Conservation (phyloP, 2,113 vertebrate species). For the Clinocottus analis region DNA sequence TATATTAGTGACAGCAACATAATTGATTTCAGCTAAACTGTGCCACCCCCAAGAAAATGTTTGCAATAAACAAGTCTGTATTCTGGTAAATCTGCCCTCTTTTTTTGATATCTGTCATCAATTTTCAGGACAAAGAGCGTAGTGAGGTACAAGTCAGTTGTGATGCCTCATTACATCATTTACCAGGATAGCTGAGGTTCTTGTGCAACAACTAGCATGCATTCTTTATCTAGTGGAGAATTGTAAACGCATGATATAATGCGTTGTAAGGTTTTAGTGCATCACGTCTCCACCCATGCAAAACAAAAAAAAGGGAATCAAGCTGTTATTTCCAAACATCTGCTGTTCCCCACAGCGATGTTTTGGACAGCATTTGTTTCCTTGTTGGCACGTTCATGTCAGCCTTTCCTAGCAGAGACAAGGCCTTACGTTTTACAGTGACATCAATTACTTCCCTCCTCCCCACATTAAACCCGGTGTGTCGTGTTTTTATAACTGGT, state of each 20-base stretch:
- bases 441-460: neutral
- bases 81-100: neutral
- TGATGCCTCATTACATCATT: conserved; percentile 21
- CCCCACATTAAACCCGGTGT: neutral
- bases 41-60: neutral
- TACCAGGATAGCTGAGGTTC: neutral
- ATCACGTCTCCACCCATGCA: neutral
- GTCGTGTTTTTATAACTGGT: neutral
- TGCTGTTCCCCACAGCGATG: neutral
- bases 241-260: neutral
- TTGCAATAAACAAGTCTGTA: neutral
- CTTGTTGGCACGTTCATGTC: neutral
- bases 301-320: neutral
- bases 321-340: neutral
- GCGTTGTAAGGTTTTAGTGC: neutral
- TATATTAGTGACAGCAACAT: neutral
- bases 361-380: neutral
- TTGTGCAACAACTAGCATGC: conserved; percentile 29
- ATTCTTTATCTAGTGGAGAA: neutral
- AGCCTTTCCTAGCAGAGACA: neutral
- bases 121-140: neutral
- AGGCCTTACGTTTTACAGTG: neutral
- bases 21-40: neutral
- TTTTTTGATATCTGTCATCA: neutral
- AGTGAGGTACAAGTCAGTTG: neutral